A percentile compares a stretch with the other conserved stretches of the same genome.
phyloP scores from a whole-genome alignment of 2,888 invertebrate genomes.

The Abscondita cerata region DNA sequence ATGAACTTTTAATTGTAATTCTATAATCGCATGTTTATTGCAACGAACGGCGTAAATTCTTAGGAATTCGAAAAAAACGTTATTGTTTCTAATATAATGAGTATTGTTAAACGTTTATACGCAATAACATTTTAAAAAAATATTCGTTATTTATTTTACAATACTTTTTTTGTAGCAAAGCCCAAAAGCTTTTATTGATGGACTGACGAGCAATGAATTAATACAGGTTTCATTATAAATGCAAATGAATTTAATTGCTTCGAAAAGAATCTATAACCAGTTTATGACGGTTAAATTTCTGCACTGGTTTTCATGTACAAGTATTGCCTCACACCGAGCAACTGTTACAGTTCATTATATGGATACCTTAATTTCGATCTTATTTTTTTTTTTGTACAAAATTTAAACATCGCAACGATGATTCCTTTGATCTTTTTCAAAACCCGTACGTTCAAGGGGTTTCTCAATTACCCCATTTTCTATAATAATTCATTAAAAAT shows the following conservation, averaged over 20 bases:
- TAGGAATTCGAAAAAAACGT: too few species aligned
- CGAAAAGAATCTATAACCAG: conserved; percentile 8
- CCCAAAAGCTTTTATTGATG: too few species aligned
- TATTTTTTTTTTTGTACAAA: conserved; percentile 39
- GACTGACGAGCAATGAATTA: too few species aligned
- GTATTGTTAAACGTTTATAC: too few species aligned
- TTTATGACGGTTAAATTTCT: conserved; percentile 22
- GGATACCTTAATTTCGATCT: conserved; percentile 44
- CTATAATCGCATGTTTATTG: background rate
- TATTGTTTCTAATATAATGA: too few species aligned
- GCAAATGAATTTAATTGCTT: conserved; percentile 18
- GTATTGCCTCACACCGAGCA: conserved; percentile 38
- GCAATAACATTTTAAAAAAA: too few species aligned
- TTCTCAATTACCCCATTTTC: conserved; percentile 17
- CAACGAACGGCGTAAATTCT: background rate
- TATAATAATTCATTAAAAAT: conserved; percentile 32
- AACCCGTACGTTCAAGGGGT: conserved; percentile 16
- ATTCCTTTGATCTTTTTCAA: conserved; percentile 31
- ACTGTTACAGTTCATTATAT: conserved; percentile 47
- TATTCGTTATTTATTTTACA: too few species aligned
- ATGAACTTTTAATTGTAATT: too few species aligned
- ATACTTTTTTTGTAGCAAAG: too few species aligned
- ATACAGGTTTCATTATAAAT: background rate
- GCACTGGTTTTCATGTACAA: conserved; percentile 30
- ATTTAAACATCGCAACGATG: conserved; percentile 43